Evolutionary conservation across 2,113 vertebrate genomes (phyloP).

Genomic region (Coturnix japonica): DNA sequence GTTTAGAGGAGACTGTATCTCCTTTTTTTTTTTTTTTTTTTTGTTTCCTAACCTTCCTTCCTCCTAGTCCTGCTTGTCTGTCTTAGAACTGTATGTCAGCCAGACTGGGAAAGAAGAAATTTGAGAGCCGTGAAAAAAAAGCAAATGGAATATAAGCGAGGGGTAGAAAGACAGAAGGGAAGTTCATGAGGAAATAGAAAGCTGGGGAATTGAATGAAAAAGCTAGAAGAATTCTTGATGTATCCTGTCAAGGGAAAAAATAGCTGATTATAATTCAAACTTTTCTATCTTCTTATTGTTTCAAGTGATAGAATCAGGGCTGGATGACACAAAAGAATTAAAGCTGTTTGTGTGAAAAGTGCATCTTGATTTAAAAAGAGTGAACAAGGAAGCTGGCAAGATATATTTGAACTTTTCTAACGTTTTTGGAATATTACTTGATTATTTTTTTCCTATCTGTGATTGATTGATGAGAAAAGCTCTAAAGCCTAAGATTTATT

Average conservation of each 20-base stretch:
- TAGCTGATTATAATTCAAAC: not conserved
- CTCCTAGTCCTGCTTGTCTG: not conserved
- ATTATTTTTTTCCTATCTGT: not conserved
- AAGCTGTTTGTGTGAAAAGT: not conserved
- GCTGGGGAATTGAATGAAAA: not conserved
- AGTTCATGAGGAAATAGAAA: not conserved
- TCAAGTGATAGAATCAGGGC: not conserved
- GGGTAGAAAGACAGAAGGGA: not conserved
- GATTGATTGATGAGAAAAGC: not conserved
- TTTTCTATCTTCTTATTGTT: not conserved
- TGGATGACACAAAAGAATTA: not conserved
- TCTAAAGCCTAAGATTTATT: constrained; percentile 1
- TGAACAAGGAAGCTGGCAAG: not conserved
- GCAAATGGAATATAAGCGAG: not conserved
- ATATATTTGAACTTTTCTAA: not conserved
- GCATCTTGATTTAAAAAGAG: not conserved
- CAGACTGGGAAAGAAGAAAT: not conserved
- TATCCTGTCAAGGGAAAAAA: not conserved
- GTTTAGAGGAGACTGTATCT: not conserved
- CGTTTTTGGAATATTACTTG: not conserved
- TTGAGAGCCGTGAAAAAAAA: not conserved
- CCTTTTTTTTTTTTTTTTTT: not conserved
- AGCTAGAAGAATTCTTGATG: not conserved
- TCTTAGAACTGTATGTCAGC: not conserved
- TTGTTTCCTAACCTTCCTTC: not conserved